phyloP scores from a whole-genome alignment of 2,113 vertebrate genomes.

The Sinosuthora webbiana region DNA sequence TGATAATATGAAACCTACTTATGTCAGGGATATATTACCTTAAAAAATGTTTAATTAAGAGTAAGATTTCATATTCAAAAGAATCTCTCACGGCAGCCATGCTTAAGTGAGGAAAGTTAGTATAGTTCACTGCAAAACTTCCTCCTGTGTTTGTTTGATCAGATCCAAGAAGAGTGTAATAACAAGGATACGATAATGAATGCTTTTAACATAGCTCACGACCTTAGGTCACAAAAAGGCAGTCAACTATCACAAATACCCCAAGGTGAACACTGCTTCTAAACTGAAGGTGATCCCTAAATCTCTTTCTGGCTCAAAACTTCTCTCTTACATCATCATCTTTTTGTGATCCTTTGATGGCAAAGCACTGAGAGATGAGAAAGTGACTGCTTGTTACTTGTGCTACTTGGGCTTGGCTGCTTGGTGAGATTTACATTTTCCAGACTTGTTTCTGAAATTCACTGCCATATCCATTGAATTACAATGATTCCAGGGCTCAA shows the following conservation, averaged over 20 bases:
- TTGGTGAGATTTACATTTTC: background rate
- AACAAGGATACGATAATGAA: background rate
- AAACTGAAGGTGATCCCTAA: background rate
- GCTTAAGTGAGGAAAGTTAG: background rate
- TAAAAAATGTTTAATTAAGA: background rate
- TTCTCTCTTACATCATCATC: background rate
- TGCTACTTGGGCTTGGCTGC: background rate
- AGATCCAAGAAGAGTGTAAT: background rate
- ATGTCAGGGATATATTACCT: background rate
- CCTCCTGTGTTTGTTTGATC: background rate
- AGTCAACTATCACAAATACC: background rate
- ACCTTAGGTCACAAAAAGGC: background rate
- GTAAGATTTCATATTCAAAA: background rate
- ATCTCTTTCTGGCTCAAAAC: background rate
- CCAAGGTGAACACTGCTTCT: background rate
- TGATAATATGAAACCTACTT: background rate
- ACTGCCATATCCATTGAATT: background rate
- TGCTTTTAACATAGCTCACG: background rate
- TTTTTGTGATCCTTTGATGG: background rate
- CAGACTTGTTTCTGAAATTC: background rate
- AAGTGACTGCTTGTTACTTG: background rate
- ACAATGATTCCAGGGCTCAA: conserved; percentile 78
- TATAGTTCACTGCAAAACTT: background rate
- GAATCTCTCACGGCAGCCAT: background rate
- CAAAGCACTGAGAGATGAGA: background rate